These are phyloP conservation scores for Perithous albicinctus DNA, from an alignment of 2,888 invertebrate species.

Conservation along the genomic window DNA sequence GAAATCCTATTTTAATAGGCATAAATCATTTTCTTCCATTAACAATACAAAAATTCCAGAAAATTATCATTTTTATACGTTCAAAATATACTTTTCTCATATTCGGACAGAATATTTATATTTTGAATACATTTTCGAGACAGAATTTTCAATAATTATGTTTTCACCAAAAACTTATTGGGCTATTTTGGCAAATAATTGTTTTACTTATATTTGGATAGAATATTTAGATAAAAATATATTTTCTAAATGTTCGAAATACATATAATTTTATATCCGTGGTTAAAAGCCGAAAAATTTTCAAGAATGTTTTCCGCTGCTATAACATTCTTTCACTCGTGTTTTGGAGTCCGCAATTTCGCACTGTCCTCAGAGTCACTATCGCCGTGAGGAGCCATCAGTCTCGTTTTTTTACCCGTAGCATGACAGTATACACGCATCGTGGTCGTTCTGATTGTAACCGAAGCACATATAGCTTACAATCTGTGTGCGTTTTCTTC, in stretches of 20 bases:
- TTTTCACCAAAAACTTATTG: no score
- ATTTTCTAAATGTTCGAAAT: neutral
- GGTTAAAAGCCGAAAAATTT: neutral
- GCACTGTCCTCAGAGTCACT: neutral
- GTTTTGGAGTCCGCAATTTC: neutral
- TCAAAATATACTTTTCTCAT: no score
- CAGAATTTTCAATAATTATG: no score
- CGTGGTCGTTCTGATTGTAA: conserved; percentile 1
- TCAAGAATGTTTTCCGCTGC: neutral
- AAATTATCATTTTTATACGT: no score
- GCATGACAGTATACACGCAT: conserved; percentile 24
- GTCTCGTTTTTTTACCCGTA: neutral
- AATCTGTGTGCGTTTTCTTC: conserved; percentile 23
- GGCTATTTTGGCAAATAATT: no score
- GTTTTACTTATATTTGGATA: no score
- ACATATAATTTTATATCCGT: neutral
- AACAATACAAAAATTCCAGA: neutral
- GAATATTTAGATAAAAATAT: no score
- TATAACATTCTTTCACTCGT: neutral
- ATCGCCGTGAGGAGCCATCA: neutral
- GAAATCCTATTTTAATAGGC: neutral
- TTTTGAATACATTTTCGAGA: no score
- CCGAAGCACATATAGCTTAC: neutral
- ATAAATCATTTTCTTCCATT: neutral
- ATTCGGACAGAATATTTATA: no score